Evolutionary conservation across 2,797 vertebrate species (phyloP).

Genomic region (Micropoecilia bifurca): DNA sequence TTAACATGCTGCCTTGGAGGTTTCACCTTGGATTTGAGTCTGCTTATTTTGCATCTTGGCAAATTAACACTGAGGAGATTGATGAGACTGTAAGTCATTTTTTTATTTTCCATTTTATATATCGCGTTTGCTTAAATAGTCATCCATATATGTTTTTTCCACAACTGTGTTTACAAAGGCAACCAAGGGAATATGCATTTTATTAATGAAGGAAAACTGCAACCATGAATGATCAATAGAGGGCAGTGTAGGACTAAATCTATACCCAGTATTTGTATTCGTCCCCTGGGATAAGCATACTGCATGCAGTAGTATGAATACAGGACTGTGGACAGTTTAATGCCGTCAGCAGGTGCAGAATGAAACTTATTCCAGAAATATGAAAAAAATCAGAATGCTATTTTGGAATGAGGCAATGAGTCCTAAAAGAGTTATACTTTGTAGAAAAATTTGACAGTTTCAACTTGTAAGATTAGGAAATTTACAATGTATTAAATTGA

Average conservation of each 20-base stretch:
- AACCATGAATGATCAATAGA: slow-evolving; percentile 54
- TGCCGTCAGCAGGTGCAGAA: background rate
- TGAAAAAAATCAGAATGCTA: background rate
- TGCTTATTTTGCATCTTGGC: background rate
- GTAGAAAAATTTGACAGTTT: background rate
- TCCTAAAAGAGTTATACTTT: background rate
- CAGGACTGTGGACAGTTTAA: background rate
- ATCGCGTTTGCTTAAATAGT: background rate
- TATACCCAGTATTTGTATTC: background rate
- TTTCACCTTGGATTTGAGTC: background rate
- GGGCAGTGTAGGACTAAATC: slow-evolving; percentile 65
- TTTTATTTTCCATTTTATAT: background rate
- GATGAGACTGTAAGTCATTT: background rate
- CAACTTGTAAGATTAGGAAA: background rate
- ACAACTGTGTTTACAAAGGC: background rate
- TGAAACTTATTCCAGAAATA: background rate
- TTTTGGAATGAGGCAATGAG: background rate
- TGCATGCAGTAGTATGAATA: background rate
- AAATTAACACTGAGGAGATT: background rate
- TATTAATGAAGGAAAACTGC: background rate
- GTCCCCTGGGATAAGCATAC: background rate
- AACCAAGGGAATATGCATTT: background rate
- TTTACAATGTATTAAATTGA: background rate
- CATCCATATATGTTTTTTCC: background rate
- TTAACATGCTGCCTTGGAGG: background rate